Conservation (phyloP, 2,113 vertebrate species). For the Megaceryle torquata region DNA sequence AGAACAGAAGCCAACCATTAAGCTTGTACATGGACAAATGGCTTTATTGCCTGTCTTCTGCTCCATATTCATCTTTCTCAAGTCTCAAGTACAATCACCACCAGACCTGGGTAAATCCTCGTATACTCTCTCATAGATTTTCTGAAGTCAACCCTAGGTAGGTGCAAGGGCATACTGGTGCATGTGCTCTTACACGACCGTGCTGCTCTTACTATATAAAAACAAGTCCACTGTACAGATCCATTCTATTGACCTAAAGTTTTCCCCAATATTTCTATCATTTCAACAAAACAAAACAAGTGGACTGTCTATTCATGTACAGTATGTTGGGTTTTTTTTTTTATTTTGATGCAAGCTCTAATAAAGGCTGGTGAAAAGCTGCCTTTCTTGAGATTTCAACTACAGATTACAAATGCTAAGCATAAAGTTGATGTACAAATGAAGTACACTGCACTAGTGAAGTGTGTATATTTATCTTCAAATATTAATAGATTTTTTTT, state of each 20-base stretch:
- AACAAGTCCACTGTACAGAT: background rate
- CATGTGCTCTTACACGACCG: background rate
- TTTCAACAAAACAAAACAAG: background rate
- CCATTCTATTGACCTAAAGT: background rate
- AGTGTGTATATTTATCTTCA: background rate
- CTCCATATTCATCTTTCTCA: background rate
- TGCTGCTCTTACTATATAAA: background rate
- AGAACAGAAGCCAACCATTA: background rate
- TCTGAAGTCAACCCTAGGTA: background rate
- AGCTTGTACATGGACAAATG: background rate
- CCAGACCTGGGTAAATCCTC: background rate
- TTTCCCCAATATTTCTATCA: background rate
- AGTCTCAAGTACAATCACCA: background rate
- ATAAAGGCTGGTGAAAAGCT: background rate
- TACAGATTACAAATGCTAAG: background rate
- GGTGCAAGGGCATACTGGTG: background rate
- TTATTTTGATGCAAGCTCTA: background rate
- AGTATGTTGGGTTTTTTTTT: background rate
- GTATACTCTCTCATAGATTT: background rate
- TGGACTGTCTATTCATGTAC: background rate
- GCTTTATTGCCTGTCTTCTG: background rate
- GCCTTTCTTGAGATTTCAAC: background rate
- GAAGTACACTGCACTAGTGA: background rate
- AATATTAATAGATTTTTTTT: background rate
- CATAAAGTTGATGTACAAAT: background rate